Base-by-base conservation (phyloP, 2,888 invertebrate genomes). In the Nycteola revayana region DNA sequence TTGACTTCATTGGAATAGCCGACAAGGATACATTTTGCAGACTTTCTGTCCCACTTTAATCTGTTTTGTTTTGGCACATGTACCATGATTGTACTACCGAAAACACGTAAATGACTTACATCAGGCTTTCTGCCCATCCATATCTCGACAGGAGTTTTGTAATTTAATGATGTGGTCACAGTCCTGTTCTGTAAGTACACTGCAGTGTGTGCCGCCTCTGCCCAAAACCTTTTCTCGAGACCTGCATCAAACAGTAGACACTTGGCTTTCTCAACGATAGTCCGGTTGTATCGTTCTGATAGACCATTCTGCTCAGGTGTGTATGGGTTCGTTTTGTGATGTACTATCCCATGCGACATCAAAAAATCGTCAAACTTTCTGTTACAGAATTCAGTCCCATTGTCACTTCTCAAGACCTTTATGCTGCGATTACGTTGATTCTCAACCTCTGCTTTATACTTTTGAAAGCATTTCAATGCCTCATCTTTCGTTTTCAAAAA, bases 1-100 rank as follows among this genome's bases (percentile, higher is more conserved):
- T 41, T 44, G 5, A 47, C 33, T 22, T 45, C 33, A 26, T 50
- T 37, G 10, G 50, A 39, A 39, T 50, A 61, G 18, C 55, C 58
- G 1, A 55, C 37, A 28, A 55, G 33, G 10, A 50, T 48, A 36
- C 32, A 28, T 26, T 48, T 39, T 32, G 38, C 39, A 10, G 51
- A 34, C 18, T 59, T 56, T 34, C 23, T 53, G 31, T 52, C 50
- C 56, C 52, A 54, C 23, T 56, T 53, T 14, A 36, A 10, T 30
- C 53, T 28, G 17, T 46, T 52, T 40, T 52, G 23, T 38, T 55
- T 45, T 1, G 45, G 37, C 3, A 52, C 26, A 41, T 49, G 49
- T 8, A 40, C 39, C 49, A 49, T 49, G 4, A 47, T 27, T 22
- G 32, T 34, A 25, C 49, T 53, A 20, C 49, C 44, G 11, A 47